Percentiles rank a stretch among this genome's conserved stretches.
These are phyloP conservation scores for Nematolebias whitei DNA, from an alignment of 2,113 vertebrate species.

Conservation along the genomic window DNA sequence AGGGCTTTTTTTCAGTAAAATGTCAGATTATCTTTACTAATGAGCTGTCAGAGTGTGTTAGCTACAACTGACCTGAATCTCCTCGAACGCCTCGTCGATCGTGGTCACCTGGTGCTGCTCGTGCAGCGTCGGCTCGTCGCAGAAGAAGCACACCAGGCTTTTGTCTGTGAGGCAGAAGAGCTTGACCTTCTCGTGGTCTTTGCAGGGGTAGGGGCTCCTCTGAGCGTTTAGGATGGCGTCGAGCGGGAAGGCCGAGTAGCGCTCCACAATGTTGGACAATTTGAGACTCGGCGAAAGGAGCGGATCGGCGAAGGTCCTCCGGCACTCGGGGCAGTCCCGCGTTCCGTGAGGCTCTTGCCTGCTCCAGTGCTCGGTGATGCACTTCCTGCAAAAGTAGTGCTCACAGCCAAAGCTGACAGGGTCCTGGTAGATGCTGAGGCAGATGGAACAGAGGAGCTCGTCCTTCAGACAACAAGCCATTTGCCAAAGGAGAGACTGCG, in stretches of 20 bases:
- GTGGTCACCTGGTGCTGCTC: conserved; percentile 97
- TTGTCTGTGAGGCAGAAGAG: conserved; percentile 98
- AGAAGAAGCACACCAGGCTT: conserved; percentile 96
- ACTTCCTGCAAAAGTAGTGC: conserved; percentile 97
- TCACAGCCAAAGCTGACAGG: conserved; percentile 96
- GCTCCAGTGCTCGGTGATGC: conserved; percentile 97
- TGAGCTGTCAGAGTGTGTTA: conserved; percentile 30
- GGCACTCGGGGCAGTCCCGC: conserved; percentile 95
- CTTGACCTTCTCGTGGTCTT: conserved; percentile 98
- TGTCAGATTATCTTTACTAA: conserved; percentile 38
- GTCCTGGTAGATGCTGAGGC: conserved; percentile 98
- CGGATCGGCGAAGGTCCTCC: conserved; percentile 90
- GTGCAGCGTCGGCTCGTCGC: conserved; percentile 92
- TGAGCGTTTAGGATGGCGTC: conserved; percentile 95
- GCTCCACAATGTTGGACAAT: conserved; percentile 97
- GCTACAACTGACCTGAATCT: conserved; percentile 87
- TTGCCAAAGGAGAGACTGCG: conserved; percentile 63
- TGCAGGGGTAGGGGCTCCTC: conserved; percentile 90
- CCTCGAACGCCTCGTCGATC: conserved; percentile 94
- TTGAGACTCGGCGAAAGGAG: conserved; percentile 94
- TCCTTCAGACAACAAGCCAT: conserved; percentile 98
- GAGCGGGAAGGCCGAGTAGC: conserved; percentile 94
- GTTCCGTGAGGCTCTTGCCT: conserved; percentile 89
- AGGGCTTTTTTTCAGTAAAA: conserved; percentile 38
- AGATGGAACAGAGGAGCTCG: conserved; percentile 98